Base-by-base conservation (phyloP, 2,113 vertebrate species). In the Coreoperca whiteheadi region DNA sequence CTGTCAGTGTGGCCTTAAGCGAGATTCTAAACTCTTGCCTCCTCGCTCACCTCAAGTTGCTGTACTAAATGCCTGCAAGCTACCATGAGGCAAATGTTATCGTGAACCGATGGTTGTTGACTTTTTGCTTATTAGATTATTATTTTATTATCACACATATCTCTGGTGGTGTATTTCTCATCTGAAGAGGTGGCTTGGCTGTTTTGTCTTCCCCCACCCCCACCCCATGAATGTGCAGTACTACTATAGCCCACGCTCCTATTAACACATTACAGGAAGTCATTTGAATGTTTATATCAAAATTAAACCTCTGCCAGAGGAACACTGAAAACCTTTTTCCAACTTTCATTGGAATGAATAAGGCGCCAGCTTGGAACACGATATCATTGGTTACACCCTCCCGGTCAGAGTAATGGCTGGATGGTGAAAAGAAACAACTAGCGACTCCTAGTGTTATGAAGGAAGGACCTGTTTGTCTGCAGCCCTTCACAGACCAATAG, bases 1-100 rank as follows among this genome's bases (percentile, higher is more conserved):
- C 43, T 41, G 12, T 51, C 61, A 74, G 23, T 41, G 66, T 60
- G 32, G 30, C 43, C 56, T 79, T 15, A 63, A 79, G 46, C 54
- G 30, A 20, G 30, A 51, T 15, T n/a, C 21, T 39, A 37, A 78
- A 69, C 39, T 37, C 14, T 59, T 71, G 30, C 34, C 18, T 72
- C n/a, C 8, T 32, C 32, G 34, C 48, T 59, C 12, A 77, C 56
- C 43, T 48, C 20, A 16, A 59, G 23, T 46, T 46, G n/a, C 12
- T 16, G 25, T 15, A 34, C 14, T n/a, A 74, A 41, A 34, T 32
- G 30, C 21, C 23, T 20, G 23, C 16, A 25, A 28, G 32, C 28
- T 64, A 37, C 11, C 23, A n/a, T 5, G 20, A 64, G 14, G 8
- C 18, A 71, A 61, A 48, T 3, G 7, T 34, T 50, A 16, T 5